Evolutionary conservation across 2,113 vertebrate species (phyloP), one percentile per base, ranked within the genome.

Genomic region (Psephotus haematonotus): DNA sequence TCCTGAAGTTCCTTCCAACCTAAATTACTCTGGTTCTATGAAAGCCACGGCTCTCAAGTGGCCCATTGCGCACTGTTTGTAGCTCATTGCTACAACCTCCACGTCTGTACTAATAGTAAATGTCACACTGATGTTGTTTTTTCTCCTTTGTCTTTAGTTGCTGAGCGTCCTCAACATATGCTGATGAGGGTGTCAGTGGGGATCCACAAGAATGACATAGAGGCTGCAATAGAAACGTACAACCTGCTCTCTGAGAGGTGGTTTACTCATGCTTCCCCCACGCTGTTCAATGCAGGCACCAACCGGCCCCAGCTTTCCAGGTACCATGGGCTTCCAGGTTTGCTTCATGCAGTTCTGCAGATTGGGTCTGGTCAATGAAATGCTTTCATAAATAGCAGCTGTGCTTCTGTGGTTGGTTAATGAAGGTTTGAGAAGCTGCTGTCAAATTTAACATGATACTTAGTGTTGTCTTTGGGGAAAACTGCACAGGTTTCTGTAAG

Each of bases 181-280:
- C 94, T 99, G 79, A 99, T 99, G 99, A 98, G 99, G 80, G 99
- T 99, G 24, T 96, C 99, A 0, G 99, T 99, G 41, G 99, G 99
- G 8, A 99, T 99, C 97, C 99, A 99, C 93, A 97, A 98, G 91
- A 24, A 47, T 5, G 99, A 99, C 97, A 99, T 99, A 1, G 98
- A 99, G 2, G 98, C 99, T 16, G 99, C 98, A 44, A 99, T 99
- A 52, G 99, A 99, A 91, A 99, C 99, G 0, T 99, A 99, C 97
- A 99, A 99, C 79, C 97, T 99, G 63, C 98, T 99, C 69, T 99
- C 99, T 6, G 99, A 99, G 95, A 98, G 96, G 87, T 99, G 99
- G 99, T 99, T 99, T 95, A 99, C 99, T 5, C 99, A 99, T 17
- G 99, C 99, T 14, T 99, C 99, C 7, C 99, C 99, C 12, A 99